Conservation (phyloP, 2,113 vertebrate species). For the Phaetusa simplex region DNA sequence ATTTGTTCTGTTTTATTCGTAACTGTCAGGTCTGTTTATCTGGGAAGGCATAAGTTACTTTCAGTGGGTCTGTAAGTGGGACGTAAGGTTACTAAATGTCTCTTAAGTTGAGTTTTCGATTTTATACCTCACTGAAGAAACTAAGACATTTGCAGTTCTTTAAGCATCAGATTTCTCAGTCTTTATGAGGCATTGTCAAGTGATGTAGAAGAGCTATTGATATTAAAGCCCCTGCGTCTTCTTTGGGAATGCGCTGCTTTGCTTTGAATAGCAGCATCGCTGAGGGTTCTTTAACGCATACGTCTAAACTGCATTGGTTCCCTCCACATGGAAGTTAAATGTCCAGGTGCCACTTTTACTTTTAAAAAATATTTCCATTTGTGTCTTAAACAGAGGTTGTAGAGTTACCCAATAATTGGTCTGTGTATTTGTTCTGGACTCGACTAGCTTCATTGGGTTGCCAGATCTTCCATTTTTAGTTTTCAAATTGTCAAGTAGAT, state of each 20-base stretch:
- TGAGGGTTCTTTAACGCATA: not conserved
- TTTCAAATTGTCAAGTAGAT: not conserved
- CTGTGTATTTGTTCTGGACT: not conserved
- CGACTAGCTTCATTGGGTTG: not conserved
- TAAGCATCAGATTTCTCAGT: not conserved
- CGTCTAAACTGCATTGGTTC: not conserved
- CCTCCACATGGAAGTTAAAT: not conserved
- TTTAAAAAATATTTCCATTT: not conserved
- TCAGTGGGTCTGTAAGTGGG: not conserved
- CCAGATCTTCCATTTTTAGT: not conserved
- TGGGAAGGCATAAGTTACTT: not conserved
- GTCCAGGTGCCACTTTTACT: not conserved
- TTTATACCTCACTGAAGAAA: not conserved
- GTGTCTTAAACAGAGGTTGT: not conserved
- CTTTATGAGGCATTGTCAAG: not conserved
- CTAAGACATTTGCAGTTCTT: not conserved
- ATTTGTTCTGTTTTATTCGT: conserved; percentile 70
- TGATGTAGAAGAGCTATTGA: not conserved
- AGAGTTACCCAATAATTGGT: not conserved
- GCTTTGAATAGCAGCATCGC: not conserved
- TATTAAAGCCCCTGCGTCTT: not conserved
- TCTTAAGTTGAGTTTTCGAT: not conserved
- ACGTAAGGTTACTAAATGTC: not conserved
- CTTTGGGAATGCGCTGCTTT: not conserved
- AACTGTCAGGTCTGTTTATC: conserved; percentile 26